Evolutionary conservation across 2,797 vertebrate species (phyloP), one percentile per base, ranked within the genome.

Genomic region (Nothura maculosa): DNA sequence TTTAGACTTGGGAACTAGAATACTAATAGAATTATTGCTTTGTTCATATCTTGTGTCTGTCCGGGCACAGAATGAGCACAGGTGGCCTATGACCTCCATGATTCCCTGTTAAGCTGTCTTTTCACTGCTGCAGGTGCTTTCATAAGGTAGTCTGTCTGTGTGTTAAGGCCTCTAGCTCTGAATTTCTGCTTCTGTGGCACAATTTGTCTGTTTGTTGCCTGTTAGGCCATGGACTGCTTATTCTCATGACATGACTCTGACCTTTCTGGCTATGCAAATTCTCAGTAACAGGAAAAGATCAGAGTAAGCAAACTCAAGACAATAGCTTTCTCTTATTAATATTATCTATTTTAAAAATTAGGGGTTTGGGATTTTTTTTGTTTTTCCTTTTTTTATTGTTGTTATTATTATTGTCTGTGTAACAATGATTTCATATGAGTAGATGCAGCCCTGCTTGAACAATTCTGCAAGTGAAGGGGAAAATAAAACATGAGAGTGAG

Each of bases 321-420:
- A 76, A 50, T 32, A 7, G 4, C 61, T 83, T 76, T 28, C 8
- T 73, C 27, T 77, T 77, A 47, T 9, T 7, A 36, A 18, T 19
- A 80, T 27, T 9, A 11, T 63, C 13, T 92, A 80, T 36, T 40
- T 68, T 68, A 34, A 62, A 89, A 88, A 14, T 52, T 36, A 73
- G 19, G 3, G 24, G 80, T 48, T 48, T 25, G 22, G 47, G 77
- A 77, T 18, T 52, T 84, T 22, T 60, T 75, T 48, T 48, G 22
- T 48, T 48, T 48, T 48, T 48, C 77, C 79, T 18, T 52, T 85
- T 85, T 22, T 61, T 76, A 85, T 66, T 38, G 72, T 68, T 62
- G 8, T 42, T 62, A 27, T 7, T 18, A 45, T 75, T 91, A 18
- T 52, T 79, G 75, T 32, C 90, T 10, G 12, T 57, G 32, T 87